These are phyloP conservation scores for Smutsia gigantea DNA, from an alignment of 2,797 vertebrate genomes.

Conservation along the genomic window DNA sequence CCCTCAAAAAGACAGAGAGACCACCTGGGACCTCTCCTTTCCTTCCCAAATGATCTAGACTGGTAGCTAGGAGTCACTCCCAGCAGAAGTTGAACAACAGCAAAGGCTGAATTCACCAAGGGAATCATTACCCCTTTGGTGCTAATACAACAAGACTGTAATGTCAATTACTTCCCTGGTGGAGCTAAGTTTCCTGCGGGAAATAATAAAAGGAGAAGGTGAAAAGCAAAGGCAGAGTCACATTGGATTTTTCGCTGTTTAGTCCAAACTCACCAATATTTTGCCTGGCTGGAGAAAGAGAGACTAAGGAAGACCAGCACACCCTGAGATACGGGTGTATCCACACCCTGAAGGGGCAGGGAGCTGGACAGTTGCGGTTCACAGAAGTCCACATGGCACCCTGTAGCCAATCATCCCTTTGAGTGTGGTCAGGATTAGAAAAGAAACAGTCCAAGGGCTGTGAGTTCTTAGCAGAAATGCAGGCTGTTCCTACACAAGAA, in stretches of 20 bases:
- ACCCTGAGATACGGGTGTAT: too few species aligned
- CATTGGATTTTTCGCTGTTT: not conserved
- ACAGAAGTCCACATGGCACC: not conserved
- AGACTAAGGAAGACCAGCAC: not conserved
- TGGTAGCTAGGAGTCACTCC: not conserved
- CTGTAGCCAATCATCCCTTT: not conserved
- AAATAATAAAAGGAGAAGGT: conserved; percentile 31
- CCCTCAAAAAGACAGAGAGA: not conserved
- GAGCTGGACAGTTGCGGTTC: not conserved
- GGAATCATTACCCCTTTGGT: not conserved
- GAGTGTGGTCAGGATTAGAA: not conserved
- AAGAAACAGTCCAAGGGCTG: not conserved
- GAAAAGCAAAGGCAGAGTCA: not conserved
- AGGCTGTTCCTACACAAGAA: conserved; percentile 34
- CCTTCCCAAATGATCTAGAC: not conserved
- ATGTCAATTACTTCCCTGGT: conserved; percentile 5
- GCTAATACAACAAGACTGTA: not conserved
- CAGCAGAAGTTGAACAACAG: conserved; percentile 14
- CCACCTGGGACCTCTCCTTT: not conserved
- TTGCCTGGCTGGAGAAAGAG: not conserved
- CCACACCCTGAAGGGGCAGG: not conserved
- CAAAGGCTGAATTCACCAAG: not conserved
- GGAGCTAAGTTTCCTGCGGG: not conserved
- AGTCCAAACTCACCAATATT: conserved; percentile 38
- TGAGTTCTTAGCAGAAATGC: conserved; percentile 6